These are phyloP conservation scores for Psammodynastes pulverulentus DNA, from an alignment of 2,113 vertebrate genomes.

Conservation along the genomic window DNA sequence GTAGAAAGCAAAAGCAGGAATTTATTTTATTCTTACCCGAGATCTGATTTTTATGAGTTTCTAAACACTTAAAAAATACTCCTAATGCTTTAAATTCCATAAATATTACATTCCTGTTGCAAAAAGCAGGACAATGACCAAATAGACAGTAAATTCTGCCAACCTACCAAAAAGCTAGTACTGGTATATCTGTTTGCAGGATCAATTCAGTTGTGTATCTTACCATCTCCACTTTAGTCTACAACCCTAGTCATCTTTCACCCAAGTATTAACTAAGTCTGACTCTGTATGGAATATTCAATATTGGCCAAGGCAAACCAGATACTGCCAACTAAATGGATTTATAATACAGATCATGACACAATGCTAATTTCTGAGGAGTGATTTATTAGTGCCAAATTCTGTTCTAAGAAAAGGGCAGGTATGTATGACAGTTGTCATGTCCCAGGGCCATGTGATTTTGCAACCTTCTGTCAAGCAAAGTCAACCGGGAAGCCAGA, in stretches of 20 bases:
- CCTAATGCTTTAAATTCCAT: not conserved
- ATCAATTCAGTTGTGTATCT: too few species aligned
- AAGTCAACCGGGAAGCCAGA: not conserved
- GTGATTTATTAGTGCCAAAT: not conserved
- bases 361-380: not conserved
- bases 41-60: not conserved
- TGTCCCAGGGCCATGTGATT: not conserved
- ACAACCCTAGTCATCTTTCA: too few species aligned
- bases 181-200: not conserved
- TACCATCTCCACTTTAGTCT: too few species aligned
- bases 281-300: too few species aligned
- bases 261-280: too few species aligned
- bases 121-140: not conserved
- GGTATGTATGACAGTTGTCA: not conserved
- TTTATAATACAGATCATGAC: not conserved
- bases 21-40: not conserved
- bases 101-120: not conserved
- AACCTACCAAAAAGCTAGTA: not conserved
- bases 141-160: not conserved
- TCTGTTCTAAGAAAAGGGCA: not conserved
- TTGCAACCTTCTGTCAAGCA: not conserved
- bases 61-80: not conserved
- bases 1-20: not conserved
- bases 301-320: too few species aligned
- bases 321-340: not conserved